Evolutionary conservation across 53 echinoderm and acorn worm species (phyloP).

Genomic region (Echinometra lucunter): DNA sequence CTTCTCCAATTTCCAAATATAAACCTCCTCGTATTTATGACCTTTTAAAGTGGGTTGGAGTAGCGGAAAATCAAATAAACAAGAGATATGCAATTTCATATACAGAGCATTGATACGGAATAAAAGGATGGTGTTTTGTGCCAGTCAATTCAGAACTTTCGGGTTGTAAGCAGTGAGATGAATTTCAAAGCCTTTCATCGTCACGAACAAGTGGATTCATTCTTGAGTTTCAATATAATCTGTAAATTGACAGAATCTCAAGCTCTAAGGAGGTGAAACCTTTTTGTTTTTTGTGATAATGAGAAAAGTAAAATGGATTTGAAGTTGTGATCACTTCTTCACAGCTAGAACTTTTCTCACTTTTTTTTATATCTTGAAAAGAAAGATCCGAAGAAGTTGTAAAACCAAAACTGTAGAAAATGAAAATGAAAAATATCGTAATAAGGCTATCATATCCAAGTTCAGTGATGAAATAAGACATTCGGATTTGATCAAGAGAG

Average conservation of each 20-base stretch:
- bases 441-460: too few species aligned
- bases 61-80: constrained; percentile 48
- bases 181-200: neutral
- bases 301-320: neutral
- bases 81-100: neutral
- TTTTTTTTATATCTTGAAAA: neutral
- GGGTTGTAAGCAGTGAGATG: neutral
- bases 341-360: neutral
- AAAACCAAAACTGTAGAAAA: too few species aligned
- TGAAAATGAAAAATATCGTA: too few species aligned
- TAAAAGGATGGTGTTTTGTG: neutral
- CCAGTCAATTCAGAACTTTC: neutral
- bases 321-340: neutral
- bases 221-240: constrained; percentile 8
- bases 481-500: too few species aligned
- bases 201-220: neutral
- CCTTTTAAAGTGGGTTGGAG: constrained; percentile 37
- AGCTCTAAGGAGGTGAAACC: neutral
- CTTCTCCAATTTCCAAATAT: constrained; percentile 26
- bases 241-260: neutral
- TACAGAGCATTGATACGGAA: constrained; percentile 28
- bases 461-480: too few species aligned
- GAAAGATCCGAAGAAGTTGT: too few species aligned
- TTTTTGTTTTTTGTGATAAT: neutral
- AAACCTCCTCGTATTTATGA: neutral